Conservation (phyloP, 2,888 invertebrate species). For the Aleiodes leptofemur region DNA sequence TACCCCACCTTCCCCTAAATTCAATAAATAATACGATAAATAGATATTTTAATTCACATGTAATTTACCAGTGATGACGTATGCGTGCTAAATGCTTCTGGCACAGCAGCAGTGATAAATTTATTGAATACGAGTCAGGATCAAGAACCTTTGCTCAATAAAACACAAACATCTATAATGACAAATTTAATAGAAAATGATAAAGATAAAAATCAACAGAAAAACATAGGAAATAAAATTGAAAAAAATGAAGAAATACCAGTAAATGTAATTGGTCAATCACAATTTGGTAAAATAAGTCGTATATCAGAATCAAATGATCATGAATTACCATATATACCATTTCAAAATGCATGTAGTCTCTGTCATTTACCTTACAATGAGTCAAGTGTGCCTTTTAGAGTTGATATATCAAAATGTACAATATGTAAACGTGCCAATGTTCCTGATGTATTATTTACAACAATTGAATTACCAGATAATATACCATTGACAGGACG, state of each 20-base stretch:
- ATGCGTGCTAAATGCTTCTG: conserved; percentile 93
- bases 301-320: conserved; percentile 69
- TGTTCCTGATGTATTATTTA: conserved; percentile 93
- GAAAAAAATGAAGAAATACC: conserved; percentile 59
- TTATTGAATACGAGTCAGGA: conserved; percentile 76
- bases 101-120: conserved; percentile 92
- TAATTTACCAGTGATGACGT: conserved; percentile 88
- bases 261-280: conserved; percentile 39
- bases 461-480: conserved; percentile 91
- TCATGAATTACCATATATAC: conserved; percentile 71
- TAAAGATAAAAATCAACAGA: conserved; percentile 71
- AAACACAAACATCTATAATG: conserved; percentile 68
- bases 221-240: conserved; percentile 53
- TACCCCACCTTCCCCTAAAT: too few species aligned
- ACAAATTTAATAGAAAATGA: conserved; percentile 78
- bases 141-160: conserved; percentile 62
- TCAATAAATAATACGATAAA: neutral
- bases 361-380: conserved; percentile 92
- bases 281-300: conserved; percentile 56
- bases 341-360: conserved; percentile 74
- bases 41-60: neutral
- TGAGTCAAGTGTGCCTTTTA: conserved; percentile 83
- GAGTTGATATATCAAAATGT: conserved; percentile 85
- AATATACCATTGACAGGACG: conserved; percentile 85
- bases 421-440: conserved; percentile 83